Base-by-base conservation (phyloP, 2,888 invertebrate genomes). In the Aplocera efformata region DNA sequence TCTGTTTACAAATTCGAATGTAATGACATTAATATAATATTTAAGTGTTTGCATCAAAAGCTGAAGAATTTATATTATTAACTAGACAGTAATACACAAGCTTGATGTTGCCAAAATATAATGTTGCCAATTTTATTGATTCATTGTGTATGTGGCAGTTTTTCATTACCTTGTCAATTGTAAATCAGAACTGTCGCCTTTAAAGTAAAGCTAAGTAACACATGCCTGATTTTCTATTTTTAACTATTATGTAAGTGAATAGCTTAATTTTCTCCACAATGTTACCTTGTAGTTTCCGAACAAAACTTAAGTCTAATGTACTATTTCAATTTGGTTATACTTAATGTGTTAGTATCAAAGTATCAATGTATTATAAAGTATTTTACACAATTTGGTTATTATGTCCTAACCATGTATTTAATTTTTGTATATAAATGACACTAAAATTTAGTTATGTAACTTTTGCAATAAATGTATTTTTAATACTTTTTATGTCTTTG, bases 391-490 rank as follows among this genome's bases (percentile, higher is more conserved):
- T 65, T 77, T 71, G 56, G 56, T 72, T 73, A 63, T 53, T 62
- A 57, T 72, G 62, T 62, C 60, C 58, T 64, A 63, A 63, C 58
- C 62, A 69, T 78, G 67, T 83, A 81, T 82, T 85, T 76, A 78
- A 77, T 83, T 81, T 84, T 79, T 88, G 84, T 88, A 86, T 85
- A 86, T 85, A 83, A 77, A 75, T 77, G 78, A 83, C 85, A 82
- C 79, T 78, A 70, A 76, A 77, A 75, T 76, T 74, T 84, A 84
- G 82, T 72, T 77, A 79, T 77, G 77, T 81, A 84, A 75, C 69
- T 81, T 84, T 82, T 77, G 82, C 86, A 86, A 86, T 86, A 84
- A 86, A 88, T 77, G 86, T 86, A 86, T 88, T 88, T 86, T 88
- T 85, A 88, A 78, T 88, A 88, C 82, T 83, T 81, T 80, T 48